These are phyloP conservation scores for Nineta flava DNA, from an alignment of 2,888 invertebrate species.

Conservation along the genomic window DNA sequence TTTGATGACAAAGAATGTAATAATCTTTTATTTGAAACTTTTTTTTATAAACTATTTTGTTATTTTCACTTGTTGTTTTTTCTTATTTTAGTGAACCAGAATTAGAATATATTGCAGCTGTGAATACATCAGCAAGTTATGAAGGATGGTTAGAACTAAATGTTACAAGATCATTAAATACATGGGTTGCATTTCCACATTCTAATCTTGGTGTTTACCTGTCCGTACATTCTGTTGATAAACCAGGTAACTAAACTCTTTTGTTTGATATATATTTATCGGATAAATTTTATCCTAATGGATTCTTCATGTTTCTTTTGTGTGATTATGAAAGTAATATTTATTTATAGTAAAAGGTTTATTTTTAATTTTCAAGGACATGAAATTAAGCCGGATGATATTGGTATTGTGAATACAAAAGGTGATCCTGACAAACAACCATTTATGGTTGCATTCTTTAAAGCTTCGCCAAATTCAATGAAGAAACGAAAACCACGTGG, in stretches of 20 bases:
- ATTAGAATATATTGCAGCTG: constrained; percentile 54
- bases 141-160: constrained; percentile 83
- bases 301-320: background rate
- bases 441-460: constrained; percentile 82
- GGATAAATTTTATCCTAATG: background rate
- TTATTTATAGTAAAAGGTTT: background rate
- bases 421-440: constrained; percentile 69
- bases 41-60: too few relatives aligned
- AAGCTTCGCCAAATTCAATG: constrained; percentile 37
- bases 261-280: background rate
- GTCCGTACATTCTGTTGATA: constrained; percentile 55
- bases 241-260: constrained; percentile 35
- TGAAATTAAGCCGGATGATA: constrained; percentile 68
- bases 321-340: background rate
- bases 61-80: too few relatives aligned
- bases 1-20: too few relatives aligned
- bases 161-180: constrained; percentile 56
- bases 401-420: constrained; percentile 63
- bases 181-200: constrained; percentile 65
- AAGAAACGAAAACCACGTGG: constrained; percentile 37
- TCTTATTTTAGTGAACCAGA: constrained; percentile 43
- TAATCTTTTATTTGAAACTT: too few relatives aligned
- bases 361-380: constrained; percentile 34
- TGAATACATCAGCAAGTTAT: constrained; percentile 58
- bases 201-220: constrained; percentile 77